phyloP scores from a whole-genome alignment of 2,888 invertebrate genomes.

The Eupithecia abbreviata region DNA sequence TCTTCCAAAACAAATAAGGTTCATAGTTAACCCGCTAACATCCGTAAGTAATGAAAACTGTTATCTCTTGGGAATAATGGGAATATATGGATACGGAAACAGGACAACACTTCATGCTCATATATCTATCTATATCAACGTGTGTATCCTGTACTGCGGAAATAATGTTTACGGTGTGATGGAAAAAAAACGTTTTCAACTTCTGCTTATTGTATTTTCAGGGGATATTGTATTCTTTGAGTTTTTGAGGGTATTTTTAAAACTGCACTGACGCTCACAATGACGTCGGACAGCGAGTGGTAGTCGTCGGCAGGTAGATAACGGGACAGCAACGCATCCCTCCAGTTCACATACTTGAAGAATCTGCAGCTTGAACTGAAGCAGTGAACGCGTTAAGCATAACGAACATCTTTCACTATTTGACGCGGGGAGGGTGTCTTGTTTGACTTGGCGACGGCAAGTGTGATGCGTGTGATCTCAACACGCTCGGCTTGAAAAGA shows the following conservation, averaged over 20 bases:
- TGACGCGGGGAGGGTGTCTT: not conserved
- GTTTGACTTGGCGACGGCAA: not conserved
- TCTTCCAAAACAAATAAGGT: too few relatives aligned
- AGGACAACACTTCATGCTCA: slow-evolving; percentile 16
- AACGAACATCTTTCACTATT: not conserved
- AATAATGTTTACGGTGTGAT: slow-evolving; percentile 39
- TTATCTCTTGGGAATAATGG: not conserved
- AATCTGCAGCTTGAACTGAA: too few relatives aligned
- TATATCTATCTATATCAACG: slow-evolving; percentile 14
- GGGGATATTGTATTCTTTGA: not conserved
- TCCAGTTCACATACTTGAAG: too few relatives aligned
- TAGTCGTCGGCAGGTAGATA: too few relatives aligned
- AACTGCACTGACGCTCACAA: too few relatives aligned
- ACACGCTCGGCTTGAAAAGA: not conserved
- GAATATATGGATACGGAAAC: slow-evolving; percentile 26
- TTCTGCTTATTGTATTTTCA: slow-evolving; percentile 26
- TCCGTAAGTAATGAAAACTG: too few relatives aligned
- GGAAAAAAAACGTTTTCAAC: slow-evolving; percentile 40
- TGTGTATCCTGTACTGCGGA: slow-evolving; percentile 21
- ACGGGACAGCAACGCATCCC: too few relatives aligned
- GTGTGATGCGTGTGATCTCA: not conserved
- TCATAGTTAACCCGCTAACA: too few relatives aligned
- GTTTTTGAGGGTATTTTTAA: not conserved
- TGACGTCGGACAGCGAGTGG: too few relatives aligned
- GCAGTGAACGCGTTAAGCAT: too few relatives aligned